A percentile compares a stretch with the other conserved stretches of the same genome.
Evolutionary conservation across 2,113 vertebrate genomes (phyloP).

Genomic region (Syngnathus typhle): DNA sequence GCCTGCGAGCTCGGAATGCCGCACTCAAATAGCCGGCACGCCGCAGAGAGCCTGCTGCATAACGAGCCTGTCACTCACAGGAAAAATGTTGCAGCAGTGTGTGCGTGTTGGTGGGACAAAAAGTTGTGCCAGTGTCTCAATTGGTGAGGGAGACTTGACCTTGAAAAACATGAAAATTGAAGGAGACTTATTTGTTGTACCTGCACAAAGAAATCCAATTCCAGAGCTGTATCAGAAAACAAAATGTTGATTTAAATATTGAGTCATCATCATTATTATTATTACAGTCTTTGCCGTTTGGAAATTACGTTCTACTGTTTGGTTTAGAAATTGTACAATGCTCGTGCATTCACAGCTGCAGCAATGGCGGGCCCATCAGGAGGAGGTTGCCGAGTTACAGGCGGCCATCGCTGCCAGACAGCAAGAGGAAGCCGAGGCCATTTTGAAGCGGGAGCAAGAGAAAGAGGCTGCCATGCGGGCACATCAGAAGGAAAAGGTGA

Average conservation of each 20-base stretch:
- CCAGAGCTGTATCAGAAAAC: too few species aligned
- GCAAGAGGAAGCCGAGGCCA: constrained; percentile 73
- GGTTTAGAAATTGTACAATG: background rate
- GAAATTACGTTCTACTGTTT: background rate
- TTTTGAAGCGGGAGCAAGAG: constrained; percentile 70
- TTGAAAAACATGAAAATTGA: background rate
- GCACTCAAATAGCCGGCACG: constrained; percentile 41
- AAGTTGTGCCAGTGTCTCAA: constrained; percentile 13
- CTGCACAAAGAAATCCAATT: too few species aligned
- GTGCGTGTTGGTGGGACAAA: constrained; percentile 1
- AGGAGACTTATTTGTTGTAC: background rate
- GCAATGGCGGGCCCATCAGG: constrained; percentile 80
- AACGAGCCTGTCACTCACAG: constrained; percentile 52
- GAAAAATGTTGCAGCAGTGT: constrained; percentile 10
- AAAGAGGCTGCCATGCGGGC: constrained; percentile 71
- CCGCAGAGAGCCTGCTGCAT: constrained; percentile 41
- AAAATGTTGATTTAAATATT: too few species aligned
- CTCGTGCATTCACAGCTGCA: constrained; percentile 71
- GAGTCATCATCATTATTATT: too few species aligned
- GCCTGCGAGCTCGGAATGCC: constrained; percentile 38
- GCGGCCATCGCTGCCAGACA: constrained; percentile 75
- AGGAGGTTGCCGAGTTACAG: constrained; percentile 80
- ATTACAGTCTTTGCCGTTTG: background rate
- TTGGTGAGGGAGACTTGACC: background rate
- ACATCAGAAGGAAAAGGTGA: constrained; percentile 73